Evolutionary conservation across 2,888 invertebrate species (phyloP).

Genomic region (Hesperia comma): DNA sequence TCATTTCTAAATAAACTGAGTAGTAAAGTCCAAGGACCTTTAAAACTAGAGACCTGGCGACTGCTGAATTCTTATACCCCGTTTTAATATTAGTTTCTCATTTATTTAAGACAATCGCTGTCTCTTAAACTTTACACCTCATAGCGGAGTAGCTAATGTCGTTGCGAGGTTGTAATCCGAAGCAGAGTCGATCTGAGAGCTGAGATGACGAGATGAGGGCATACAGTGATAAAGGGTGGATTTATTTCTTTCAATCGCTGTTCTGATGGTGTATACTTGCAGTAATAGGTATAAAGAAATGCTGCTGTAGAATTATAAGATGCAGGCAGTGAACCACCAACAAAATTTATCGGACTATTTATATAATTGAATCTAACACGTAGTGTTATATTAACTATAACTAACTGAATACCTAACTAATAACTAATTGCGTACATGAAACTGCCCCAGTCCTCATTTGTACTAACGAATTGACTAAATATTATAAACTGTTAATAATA

Average conservation of each 20-base stretch:
- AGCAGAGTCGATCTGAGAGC: conserved; percentile 73
- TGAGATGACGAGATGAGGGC: conserved; percentile 57
- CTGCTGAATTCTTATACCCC: no score
- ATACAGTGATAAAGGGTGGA: conserved; percentile 51
- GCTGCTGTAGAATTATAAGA: no score
- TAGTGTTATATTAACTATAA: conserved; percentile 22
- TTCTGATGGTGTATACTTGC: background rate
- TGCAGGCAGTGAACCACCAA: background rate
- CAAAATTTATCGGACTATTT: no score
- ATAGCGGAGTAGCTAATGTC: conserved; percentile 65
- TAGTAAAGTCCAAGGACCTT: no score
- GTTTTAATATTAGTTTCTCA: no score
- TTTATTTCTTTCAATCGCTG: conserved; percentile 48
- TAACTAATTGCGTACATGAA: no score
- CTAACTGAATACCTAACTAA: no score
- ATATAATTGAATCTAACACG: background rate
- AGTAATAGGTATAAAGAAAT: background rate
- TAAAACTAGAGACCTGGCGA: no score
- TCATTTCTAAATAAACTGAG: no score
- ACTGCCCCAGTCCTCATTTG: no score
- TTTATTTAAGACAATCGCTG: background rate
- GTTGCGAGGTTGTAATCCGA: conserved; percentile 72
- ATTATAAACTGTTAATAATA: no score
- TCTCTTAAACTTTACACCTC: conserved; percentile 20
- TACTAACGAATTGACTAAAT: no score